phyloP scores from a whole-genome alignment of 92 coral and sea anemone genomes.

The Bergia sp. region DNA sequence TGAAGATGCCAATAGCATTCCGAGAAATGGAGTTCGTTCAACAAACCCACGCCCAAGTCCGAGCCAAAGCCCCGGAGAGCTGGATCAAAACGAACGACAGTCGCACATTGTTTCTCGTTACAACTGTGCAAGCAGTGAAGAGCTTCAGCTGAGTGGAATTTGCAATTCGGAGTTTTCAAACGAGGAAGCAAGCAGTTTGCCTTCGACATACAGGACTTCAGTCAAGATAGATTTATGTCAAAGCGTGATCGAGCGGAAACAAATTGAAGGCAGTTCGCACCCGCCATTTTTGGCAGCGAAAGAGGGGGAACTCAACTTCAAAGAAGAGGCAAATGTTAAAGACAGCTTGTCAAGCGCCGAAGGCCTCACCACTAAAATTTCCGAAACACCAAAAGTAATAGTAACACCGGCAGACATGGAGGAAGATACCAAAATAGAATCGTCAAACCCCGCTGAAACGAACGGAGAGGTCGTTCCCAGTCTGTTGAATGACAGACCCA shows the following conservation, averaged over 20 bases:
- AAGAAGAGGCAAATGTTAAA: conserved; percentile 12
- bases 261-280: conserved; percentile 23
- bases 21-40: conserved; percentile 66
- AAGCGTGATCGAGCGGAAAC: conserved; percentile 18
- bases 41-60: conserved; percentile 71
- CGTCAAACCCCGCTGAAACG: conserved; percentile 35
- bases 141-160: conserved; percentile 6
- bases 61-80: conserved; percentile 48
- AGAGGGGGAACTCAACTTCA: conserved; percentile 1
- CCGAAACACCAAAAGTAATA: conserved; percentile 69
- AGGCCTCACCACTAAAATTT: conserved; percentile 17
- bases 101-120: conserved; percentile 1
- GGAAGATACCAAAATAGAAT: conserved; percentile 29
- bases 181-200: neutral
- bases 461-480: conserved; percentile 71
- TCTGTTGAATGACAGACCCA: conserved; percentile 58
- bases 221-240: conserved; percentile 19
- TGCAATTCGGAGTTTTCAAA: neutral
- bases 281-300: conserved; percentile 48
- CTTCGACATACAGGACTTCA: neutral
- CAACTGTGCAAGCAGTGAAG: conserved; percentile 10
- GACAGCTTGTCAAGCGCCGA: neutral
- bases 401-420: conserved; percentile 75
- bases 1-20: conserved; percentile 76
- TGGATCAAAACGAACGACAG: conserved; percentile 22